Conservation (phyloP, 2,113 vertebrate genomes). For the Malaclemys terrapin region DNA sequence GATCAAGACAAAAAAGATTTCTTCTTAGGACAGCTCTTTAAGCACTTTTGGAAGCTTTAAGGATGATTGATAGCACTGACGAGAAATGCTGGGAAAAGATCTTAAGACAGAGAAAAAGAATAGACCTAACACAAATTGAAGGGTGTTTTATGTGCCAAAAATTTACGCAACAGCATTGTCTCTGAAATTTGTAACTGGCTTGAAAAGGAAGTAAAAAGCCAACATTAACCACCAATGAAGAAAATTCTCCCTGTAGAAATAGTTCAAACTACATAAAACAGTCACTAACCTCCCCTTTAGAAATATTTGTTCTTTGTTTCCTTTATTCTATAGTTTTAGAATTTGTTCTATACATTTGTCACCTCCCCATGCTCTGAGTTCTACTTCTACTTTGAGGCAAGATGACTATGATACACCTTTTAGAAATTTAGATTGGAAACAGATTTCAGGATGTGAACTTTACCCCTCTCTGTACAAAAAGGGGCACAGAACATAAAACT, state of each 20-base stretch:
- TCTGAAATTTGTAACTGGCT: constrained; percentile 17
- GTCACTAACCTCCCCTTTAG: not conserved
- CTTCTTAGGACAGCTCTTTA: no score
- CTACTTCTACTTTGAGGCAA: not conserved
- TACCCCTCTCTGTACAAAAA: not conserved
- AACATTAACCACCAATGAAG: not conserved
- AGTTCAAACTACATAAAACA: not conserved
- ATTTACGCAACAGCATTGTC: not conserved
- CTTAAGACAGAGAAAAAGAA: not conserved
- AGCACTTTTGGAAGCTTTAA: not conserved
- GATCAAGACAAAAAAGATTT: not conserved
- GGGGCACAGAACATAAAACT: not conserved
- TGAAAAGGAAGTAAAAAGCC: not conserved
- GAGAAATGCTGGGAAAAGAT: not conserved
- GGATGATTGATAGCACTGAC: not conserved
- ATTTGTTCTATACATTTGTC: not conserved
- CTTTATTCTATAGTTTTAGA: not conserved
- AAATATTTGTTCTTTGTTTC: not conserved
- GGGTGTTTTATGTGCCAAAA: not conserved
- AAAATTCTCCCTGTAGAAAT: not conserved
- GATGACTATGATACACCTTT: not conserved
- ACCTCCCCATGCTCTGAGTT: not conserved
- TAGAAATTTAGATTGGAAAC: not conserved
- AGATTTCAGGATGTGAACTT: not conserved
- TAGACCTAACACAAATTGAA: not conserved